Evolutionary conservation across 2,113 vertebrate species (phyloP).

Genomic region (Epinephelus cyanopodus): DNA sequence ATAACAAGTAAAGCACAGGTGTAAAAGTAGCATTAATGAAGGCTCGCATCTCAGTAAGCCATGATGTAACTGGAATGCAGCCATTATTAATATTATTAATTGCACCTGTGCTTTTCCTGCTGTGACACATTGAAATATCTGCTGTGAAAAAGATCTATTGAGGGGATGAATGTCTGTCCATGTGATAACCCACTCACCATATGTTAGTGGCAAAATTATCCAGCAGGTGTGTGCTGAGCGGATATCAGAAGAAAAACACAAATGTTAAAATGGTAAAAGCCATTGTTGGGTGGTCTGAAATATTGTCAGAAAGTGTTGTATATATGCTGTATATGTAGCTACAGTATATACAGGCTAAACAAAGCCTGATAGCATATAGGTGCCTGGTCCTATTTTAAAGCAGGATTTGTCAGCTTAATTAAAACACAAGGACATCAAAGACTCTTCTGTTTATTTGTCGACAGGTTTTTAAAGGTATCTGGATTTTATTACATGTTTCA

Average conservation of each 20-base stretch:
- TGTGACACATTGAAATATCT: conserved; percentile 8
- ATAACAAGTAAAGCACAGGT: background rate
- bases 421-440: background rate
- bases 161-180: background rate
- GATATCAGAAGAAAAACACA: background rate
- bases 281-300: background rate
- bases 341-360: background rate
- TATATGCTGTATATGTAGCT: background rate
- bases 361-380: background rate
- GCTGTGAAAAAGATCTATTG: background rate
- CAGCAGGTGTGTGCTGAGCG: conserved; percentile 3
- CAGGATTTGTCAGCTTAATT: conserved; percentile 1
- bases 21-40: background rate
- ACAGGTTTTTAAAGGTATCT: background rate
- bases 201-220: background rate
- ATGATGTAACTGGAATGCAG: background rate
- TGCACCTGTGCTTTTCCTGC: background rate
- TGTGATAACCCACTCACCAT: background rate
- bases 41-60: background rate
- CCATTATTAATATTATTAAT: conserved; percentile 3
- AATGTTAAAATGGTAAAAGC: background rate
- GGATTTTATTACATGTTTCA: conserved; percentile 4
- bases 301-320: background rate
- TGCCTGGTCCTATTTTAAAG: background rate
- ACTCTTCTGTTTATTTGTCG: background rate